A percentile compares a stretch with the other conserved stretches of the same genome.
Evolutionary conservation across 2,797 vertebrate species (phyloP).

Genomic region (Hipposideros larvatus): DNA sequence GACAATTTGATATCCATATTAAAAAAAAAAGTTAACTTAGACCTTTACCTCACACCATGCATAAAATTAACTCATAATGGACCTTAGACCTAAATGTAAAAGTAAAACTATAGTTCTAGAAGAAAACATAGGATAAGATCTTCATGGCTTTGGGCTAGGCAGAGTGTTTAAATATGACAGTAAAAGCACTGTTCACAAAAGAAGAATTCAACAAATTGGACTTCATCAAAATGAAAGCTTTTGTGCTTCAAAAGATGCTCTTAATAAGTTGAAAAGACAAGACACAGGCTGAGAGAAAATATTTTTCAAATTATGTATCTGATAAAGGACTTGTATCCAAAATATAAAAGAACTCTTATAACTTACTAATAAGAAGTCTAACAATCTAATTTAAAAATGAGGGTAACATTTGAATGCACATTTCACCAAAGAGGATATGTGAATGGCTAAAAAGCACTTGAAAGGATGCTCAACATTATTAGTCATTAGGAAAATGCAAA

Average conservation of each 20-base stretch:
- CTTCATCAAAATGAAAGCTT: background rate
- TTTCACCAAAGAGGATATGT: background rate
- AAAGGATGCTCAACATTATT: background rate
- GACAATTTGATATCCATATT: background rate
- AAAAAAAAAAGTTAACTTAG: background rate
- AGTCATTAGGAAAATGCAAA: background rate
- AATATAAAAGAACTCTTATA: background rate
- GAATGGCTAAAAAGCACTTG: background rate
- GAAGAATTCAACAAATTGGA: background rate
- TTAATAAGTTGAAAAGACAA: conserved; percentile 41
- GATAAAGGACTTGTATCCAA: background rate
- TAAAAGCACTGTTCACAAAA: background rate
- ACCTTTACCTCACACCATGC: background rate
- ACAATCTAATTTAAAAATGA: background rate
- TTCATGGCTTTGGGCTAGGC: background rate
- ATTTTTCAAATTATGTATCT: background rate
- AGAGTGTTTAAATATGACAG: background rate
- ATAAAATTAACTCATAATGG: background rate
- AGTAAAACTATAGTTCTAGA: background rate
- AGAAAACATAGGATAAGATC: background rate
- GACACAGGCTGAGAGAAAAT: background rate
- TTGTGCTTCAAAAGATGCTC: background rate
- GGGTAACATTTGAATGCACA: background rate
- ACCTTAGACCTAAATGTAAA: background rate
- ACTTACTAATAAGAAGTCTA: background rate